Evolutionary conservation across 1,140 invertebrate species (phyloP), one percentile per base, ranked within the genome.

Genomic region (Hirudo medicinalis): DNA sequence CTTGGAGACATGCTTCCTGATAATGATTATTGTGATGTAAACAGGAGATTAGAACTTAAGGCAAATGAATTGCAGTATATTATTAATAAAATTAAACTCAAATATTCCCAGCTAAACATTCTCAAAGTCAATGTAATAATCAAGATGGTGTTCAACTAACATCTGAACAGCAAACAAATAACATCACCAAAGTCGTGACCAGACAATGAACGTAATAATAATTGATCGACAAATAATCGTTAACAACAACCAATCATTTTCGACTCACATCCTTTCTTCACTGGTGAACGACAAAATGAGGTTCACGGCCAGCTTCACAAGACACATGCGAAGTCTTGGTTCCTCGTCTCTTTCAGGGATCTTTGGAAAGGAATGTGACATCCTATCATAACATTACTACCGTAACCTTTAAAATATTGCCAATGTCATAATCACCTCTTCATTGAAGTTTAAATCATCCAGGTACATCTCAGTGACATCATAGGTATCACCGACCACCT

Each of bases 401-500:
- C 32, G 6, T 36, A 36, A 36, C 32, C 32, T 36, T 36, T 3
- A 2, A 36, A 36, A 36, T 36, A 36, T 36, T 36, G 2, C 32
- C 32, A 36, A 36, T 36, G 32, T 36, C 32, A 36, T 3, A 3
- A 57, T 57, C 54, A 57, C 78, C 67, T 75, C 60, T 69, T 78
- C 78, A 32, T 80, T 72, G 20, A 69, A 55, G 9, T 73, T 66
- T 22, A 81, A 69, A 71, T 80, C 78, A 69, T 81, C 79, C 55
- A 77, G 75, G 68, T 81, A 81, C 74, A 77, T 80, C 71, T 79
- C 77, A 4, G 76, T 75, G 0, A 82, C 80, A 32, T 72, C 75
- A 70, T 76, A 79, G 3, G 75, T 70, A 43, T 74, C 74, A 25
- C 79, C 79, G 15, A 63, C 29, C 13, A 63, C 57, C 22, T 63